A percentile compares a stretch with the other conserved stretches of the same genome.
phyloP scores from a whole-genome alignment of 2,888 invertebrate genomes.

The Eustalomyia histrio region DNA sequence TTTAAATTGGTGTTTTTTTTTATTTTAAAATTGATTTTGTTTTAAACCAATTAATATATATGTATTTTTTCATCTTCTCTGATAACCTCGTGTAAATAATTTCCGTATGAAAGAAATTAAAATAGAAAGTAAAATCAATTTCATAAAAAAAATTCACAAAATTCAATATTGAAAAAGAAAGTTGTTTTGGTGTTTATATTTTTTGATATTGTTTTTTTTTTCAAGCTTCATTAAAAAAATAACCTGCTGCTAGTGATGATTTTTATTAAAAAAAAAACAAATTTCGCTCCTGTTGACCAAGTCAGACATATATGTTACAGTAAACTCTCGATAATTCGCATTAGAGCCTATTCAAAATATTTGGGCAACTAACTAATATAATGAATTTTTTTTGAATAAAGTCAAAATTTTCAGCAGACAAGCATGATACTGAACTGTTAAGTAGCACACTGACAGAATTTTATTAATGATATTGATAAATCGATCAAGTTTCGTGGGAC shows the following conservation, averaged over 20 bases:
- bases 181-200: constrained; percentile 36
- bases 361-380: no score
- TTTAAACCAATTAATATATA: constrained; percentile 25
- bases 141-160: constrained; percentile 29
- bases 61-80: constrained; percentile 26
- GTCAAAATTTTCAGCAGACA: no score
- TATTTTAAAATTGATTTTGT: not conserved
- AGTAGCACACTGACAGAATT: no score
- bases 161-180: constrained; percentile 63
- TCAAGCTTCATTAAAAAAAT: not conserved
- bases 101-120: constrained; percentile 48
- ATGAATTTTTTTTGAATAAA: no score
- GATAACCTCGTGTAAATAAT: constrained; percentile 44
- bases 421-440: no score
- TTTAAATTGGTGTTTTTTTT: not conserved
- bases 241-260: not conserved
- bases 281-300: constrained; percentile 15
- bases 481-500: no score
- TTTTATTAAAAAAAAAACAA: not conserved
- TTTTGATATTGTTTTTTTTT: constrained; percentile 21
- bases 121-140: constrained; percentile 55
- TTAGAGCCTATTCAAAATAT: no score
- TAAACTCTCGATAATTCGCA: no score
- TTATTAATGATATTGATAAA: no score
- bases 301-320: constrained; percentile 1